Evolutionary conservation across 92 coral and sea anemone species (phyloP).

Genomic region (Bergia puertoricense): DNA sequence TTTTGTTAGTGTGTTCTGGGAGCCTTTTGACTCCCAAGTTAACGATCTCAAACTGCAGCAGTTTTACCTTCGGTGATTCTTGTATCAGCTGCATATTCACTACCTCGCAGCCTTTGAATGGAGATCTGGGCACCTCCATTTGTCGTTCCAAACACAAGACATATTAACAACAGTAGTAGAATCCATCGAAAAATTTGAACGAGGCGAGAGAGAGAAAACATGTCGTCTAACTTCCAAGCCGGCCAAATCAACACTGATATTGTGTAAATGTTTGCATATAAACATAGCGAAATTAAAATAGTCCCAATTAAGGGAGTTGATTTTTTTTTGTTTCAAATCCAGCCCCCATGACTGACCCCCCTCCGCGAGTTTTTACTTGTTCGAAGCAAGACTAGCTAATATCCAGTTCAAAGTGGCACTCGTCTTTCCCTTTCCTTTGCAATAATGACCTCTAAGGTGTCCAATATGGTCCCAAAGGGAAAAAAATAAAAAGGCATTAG

Average conservation of each 20-base stretch:
- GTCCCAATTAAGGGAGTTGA: slow-evolving; percentile 34
- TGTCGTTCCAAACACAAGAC: background rate
- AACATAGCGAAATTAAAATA: slow-evolving; percentile 22
- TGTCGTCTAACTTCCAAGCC: slow-evolving; percentile 8
- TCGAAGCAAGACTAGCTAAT: slow-evolving; percentile 19
- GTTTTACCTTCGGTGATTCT: slow-evolving; percentile 18
- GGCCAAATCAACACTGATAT: background rate
- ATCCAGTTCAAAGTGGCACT: background rate
- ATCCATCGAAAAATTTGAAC: background rate
- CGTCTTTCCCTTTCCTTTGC: background rate
- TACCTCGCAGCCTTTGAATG: slow-evolving; percentile 23
- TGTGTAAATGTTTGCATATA: slow-evolving; percentile 42
- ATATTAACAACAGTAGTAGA: background rate
- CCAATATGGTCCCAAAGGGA: background rate
- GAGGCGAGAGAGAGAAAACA: background rate
- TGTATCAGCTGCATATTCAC: background rate
- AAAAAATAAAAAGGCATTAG: background rate
- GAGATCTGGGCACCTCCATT: background rate
- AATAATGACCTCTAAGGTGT: background rate
- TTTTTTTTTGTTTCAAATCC: slow-evolving; percentile 38
- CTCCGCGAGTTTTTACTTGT: slow-evolving; percentile 22
- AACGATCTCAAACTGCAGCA: slow-evolving; percentile 5
- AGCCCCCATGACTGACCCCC: slow-evolving; percentile 39
- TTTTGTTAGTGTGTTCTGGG: background rate
- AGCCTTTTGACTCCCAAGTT: slow-evolving; percentile 16